These are phyloP conservation scores for Ophioninae sp. DNA, from an alignment of 2,888 invertebrate genomes.

Conservation along the genomic window DNA sequence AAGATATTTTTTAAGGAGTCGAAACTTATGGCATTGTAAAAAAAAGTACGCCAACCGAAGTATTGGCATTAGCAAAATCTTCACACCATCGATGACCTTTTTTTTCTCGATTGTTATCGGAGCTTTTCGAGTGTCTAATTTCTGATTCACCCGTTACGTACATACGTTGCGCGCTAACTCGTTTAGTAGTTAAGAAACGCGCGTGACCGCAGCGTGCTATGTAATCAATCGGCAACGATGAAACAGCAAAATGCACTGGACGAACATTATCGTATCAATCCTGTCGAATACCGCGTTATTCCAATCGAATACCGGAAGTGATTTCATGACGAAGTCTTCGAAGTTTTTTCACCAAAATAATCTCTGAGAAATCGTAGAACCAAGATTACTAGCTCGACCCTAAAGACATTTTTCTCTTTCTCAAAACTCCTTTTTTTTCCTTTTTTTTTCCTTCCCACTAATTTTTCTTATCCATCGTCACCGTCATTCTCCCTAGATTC, in stretches of 20 bases:
- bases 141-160: constrained; percentile 12
- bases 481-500: background rate
- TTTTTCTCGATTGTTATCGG: no score
- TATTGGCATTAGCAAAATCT: no score
- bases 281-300: constrained; percentile 58
- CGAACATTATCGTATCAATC: constrained; percentile 60
- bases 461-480: no score
- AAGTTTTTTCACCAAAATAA: background rate
- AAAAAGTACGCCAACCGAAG: no score
- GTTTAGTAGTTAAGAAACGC: constrained; percentile 58
- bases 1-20: no score
- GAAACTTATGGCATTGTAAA: no score
- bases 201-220: constrained; percentile 57
- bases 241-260: constrained; percentile 60
- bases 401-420: background rate
- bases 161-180: constrained; percentile 30
- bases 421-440: background rate
- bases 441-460: background rate
- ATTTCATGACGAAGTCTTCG: background rate
- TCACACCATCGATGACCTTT: no score
- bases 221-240: constrained; percentile 63
- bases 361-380: background rate
- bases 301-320: no score
- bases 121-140: background rate
- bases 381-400: background rate